These are phyloP conservation scores for Osmoderma eremita DNA, from an alignment of 2,888 invertebrate genomes.

Conservation along the genomic window DNA sequence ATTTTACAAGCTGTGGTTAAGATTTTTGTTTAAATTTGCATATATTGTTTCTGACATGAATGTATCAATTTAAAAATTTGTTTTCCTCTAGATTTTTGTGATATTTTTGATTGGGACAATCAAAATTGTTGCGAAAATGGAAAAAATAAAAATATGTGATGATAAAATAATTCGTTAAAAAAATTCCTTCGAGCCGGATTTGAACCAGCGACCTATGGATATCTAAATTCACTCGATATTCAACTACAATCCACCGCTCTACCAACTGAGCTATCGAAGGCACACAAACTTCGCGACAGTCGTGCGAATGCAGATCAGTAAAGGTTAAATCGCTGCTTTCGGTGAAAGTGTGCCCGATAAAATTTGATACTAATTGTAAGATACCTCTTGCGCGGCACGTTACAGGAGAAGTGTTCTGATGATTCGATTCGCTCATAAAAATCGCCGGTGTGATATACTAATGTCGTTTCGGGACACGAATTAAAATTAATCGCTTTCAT, in stretches of 20 bases:
- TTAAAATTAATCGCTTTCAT: conserved; percentile 42
- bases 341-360: not conserved
- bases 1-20: too few relatives aligned
- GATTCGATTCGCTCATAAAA: conserved; percentile 32
- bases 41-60: too few relatives aligned
- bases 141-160: too few relatives aligned
- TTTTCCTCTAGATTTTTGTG: too few relatives aligned
- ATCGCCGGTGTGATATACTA: conserved; percentile 33
- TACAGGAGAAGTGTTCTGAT: conserved; percentile 17
- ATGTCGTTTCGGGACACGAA: conserved; percentile 36
- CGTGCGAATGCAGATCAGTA: too few relatives aligned
- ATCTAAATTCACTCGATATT: conserved; percentile 48
- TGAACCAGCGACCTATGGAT: conserved; percentile 78
- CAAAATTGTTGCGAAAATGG: too few relatives aligned
- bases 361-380: not conserved
- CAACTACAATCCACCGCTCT: conserved; percentile 61
- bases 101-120: too few relatives aligned
- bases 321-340: too few relatives aligned
- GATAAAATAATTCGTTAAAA: too few relatives aligned
- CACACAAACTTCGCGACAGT: not conserved
- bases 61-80: too few relatives aligned
- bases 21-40: too few relatives aligned
- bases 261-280: conserved; percentile 62
- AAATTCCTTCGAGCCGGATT: conserved; percentile 73
- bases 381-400: not conserved